Conservation (phyloP, 2,113 vertebrate genomes). For the Synchiropus splendidus region DNA sequence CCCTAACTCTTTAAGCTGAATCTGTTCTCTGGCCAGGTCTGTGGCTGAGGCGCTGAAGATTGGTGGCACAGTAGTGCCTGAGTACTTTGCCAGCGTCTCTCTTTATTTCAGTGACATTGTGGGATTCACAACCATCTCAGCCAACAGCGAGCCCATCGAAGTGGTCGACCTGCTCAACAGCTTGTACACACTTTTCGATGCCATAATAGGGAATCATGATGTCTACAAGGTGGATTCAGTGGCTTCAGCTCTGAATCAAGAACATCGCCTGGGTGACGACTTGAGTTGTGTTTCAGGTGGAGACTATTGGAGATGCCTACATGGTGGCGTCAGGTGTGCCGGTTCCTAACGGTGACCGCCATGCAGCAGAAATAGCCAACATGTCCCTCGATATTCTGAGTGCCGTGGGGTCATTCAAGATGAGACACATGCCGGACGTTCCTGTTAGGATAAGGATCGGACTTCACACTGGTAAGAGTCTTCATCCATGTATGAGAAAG, state of each 20-base stretch:
- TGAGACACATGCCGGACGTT: slow-evolving; percentile 75
- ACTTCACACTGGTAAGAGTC: slow-evolving; percentile 64
- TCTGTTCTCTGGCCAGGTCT: slow-evolving; percentile 42
- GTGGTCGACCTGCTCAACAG: slow-evolving; percentile 76
- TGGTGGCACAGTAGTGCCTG: slow-evolving; percentile 63
- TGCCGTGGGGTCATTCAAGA: slow-evolving; percentile 72
- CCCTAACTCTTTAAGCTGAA: not conserved
- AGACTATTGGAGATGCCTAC: slow-evolving; percentile 75
- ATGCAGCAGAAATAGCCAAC: slow-evolving; percentile 70
- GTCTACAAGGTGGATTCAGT: slow-evolving; percentile 67
- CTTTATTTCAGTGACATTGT: slow-evolving; percentile 78
- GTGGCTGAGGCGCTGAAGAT: slow-evolving; percentile 68
- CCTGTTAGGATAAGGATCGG: slow-evolving; percentile 72
- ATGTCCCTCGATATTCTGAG: slow-evolving; percentile 77
- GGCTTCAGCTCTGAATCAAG: not conserved
- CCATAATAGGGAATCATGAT: slow-evolving; percentile 71
- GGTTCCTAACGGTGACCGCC: slow-evolving; percentile 61
- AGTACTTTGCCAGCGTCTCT: slow-evolving; percentile 68
- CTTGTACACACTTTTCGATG: slow-evolving; percentile 74
- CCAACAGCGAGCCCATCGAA: slow-evolving; percentile 73
- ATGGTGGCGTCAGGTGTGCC: slow-evolving; percentile 75
- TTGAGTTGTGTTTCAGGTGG: slow-evolving; percentile 49
- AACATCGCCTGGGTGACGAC: too few relatives aligned
- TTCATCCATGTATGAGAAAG: too few relatives aligned
- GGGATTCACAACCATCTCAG: slow-evolving; percentile 75